Base-by-base conservation (phyloP, 2,113 vertebrate genomes). In the Sardina pilchardus region DNA sequence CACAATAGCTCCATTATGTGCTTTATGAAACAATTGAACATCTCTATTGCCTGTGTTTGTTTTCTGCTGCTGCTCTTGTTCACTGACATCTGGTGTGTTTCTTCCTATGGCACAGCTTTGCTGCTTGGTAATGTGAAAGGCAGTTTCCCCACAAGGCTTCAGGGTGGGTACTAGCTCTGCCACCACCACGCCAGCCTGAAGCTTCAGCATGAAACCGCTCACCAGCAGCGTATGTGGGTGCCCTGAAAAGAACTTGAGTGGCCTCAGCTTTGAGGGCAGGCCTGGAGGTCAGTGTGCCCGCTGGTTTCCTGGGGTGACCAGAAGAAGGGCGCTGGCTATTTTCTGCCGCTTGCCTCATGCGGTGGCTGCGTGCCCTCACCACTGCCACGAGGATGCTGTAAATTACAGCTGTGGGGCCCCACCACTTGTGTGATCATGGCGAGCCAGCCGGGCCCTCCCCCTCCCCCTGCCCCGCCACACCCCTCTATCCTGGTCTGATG, bases 321-420 rank as follows among this genome's bases (percentile, higher is more conserved):
- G 86, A 86, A 88, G 88, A 88, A 93, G 90, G 78, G 84, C n/a
- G 87, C 91, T 89, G 87, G 86, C 91, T 94, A 93, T 95, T 95
- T 95, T 94, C 90, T 91, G 7, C 26, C 1, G 48, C 43, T 93
- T 92, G 92, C 92, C 91, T 93, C 91, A 93, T 92, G 90, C 90
- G 93, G 93, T 91, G 93, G 94, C 90, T 93, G 92, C 92, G 86
- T 89, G 82, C 88, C 88, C 30, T 91, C 89, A 93, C 93, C 92
- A 26, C 92, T 91, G 93, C 92, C 94, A 93, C 91, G 91, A 93
- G 92, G 92, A 93, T 83, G 67, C 87, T 92, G 87, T 26, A 94
- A 95, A 95, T 95, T 94, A 94, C 89, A 92, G 93, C 92, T 87
- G 84, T 53, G 48, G 87, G 48, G 83, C 75, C 78, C 36, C 91